A percentile compares a stretch with the other conserved stretches of the same genome.
phyloP scores from a whole-genome alignment of 2,888 invertebrate species.

The Drosophila mercatorum region DNA sequence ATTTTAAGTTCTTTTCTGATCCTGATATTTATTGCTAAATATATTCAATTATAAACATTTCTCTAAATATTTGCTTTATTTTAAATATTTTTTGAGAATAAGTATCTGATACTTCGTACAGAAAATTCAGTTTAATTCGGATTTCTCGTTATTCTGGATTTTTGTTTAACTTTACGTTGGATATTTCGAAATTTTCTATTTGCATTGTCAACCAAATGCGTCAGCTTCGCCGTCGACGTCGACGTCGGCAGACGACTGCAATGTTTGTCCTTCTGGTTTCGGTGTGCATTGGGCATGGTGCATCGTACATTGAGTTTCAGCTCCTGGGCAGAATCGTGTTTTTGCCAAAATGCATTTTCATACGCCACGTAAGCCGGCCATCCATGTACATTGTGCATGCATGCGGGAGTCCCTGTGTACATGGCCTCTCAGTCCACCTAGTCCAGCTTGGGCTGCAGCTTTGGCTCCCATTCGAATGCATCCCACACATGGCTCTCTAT shows the following conservation, averaged over 20 bases:
- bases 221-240: constrained; percentile 7
- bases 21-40: neutral
- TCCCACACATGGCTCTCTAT: constrained; percentile 32
- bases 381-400: constrained; percentile 58
- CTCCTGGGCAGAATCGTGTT: constrained; percentile 62
- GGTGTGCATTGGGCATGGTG: constrained; percentile 43
- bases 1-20: neutral
- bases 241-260: constrained; percentile 45
- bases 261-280: constrained; percentile 73
- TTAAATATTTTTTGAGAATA: neutral
- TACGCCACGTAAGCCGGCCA: constrained; percentile 65
- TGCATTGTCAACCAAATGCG: constrained; percentile 62
- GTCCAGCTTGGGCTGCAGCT: constrained; percentile 8
- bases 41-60: neutral
- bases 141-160: constrained; percentile 32
- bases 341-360: constrained; percentile 79
- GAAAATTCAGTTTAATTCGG: constrained; percentile 7
- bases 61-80: neutral
- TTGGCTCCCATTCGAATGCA: constrained; percentile 28
- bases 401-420: constrained; percentile 48
- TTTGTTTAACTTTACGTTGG: constrained; percentile 41
- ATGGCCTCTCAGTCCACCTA: constrained; percentile 19
- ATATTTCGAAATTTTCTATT: constrained; percentile 69
- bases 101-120: constrained; percentile 7
- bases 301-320: constrained; percentile 42